A percentile compares a stretch with the other conserved stretches of the same genome.
These are phyloP conservation scores for Philhelius pedissequus DNA, from an alignment of 2,888 invertebrate species.

Conservation along the genomic window DNA sequence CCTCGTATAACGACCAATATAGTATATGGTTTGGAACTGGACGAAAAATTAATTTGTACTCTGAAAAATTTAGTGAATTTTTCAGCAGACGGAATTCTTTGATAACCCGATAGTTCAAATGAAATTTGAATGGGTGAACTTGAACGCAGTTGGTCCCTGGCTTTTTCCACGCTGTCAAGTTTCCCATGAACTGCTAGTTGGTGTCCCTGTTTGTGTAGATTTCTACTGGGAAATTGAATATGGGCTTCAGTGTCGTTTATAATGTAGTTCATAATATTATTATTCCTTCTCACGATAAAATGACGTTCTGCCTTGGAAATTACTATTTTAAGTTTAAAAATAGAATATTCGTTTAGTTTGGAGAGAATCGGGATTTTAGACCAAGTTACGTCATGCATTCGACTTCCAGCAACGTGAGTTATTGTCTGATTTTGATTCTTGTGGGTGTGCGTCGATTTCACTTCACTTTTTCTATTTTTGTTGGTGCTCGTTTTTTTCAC, in stretches of 20 bases:
- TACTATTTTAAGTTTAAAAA: slow-evolving; percentile 98
- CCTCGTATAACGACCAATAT: slow-evolving; percentile 93
- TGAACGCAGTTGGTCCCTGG: slow-evolving; percentile 91
- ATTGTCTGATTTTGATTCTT: slow-evolving; percentile 98
- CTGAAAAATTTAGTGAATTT: slow-evolving; percentile 92
- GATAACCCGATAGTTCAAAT: slow-evolving; percentile 93
- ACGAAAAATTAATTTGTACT: slow-evolving; percentile 91
- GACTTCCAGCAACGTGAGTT: slow-evolving; percentile 90
- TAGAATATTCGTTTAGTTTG: slow-evolving; percentile 91
- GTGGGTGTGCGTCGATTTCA: slow-evolving; percentile 95
- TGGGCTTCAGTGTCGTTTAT: slow-evolving; percentile 98
- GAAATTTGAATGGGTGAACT: slow-evolving; percentile 94
- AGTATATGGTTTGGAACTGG: slow-evolving; percentile 90
- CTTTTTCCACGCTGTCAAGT: slow-evolving; percentile 92
- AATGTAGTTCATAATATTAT: slow-evolving; percentile 83
- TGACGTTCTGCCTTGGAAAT: slow-evolving; percentile 99
- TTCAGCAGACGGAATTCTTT: slow-evolving; percentile 88
- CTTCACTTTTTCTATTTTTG: slow-evolving; percentile 75
- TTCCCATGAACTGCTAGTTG: slow-evolving; percentile 98
- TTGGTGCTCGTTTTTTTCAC: slow-evolving; percentile 95
- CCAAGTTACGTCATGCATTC: slow-evolving; percentile 86
- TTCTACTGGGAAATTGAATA: slow-evolving; percentile 99
- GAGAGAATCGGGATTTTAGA: slow-evolving; percentile 93
- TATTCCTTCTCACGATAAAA: slow-evolving; percentile 93
- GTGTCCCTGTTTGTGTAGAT: slow-evolving; percentile 96